Evolutionary conservation across 2,888 invertebrate species (phyloP).

Genomic region (Neocrepidodera transversa): DNA sequence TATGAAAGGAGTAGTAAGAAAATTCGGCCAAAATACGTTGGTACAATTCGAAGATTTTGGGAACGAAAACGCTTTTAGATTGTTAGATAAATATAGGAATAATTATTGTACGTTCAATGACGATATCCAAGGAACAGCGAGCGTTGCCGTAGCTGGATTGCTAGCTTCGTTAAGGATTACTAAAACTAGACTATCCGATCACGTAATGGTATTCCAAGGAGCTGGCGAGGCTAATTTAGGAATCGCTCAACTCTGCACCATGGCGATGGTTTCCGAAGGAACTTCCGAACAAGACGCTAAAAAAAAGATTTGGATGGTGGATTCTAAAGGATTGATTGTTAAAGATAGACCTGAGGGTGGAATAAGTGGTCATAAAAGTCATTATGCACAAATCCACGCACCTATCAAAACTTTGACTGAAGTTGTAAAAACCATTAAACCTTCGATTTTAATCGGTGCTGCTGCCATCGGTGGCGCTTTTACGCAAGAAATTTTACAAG

Average conservation of each 20-base stretch:
- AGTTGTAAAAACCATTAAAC: conserved; percentile 81
- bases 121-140: conserved; percentile 88
- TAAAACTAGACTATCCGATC: conserved; percentile 80
- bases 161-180: conserved; percentile 84
- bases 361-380: conserved; percentile 78
- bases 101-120: conserved; percentile 97
- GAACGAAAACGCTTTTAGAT: conserved; percentile 94
- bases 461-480: conserved; percentile 96
- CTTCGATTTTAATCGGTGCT: conserved; percentile 93
- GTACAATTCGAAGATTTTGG: conserved; percentile 98
- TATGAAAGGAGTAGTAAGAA: conserved; percentile 87
- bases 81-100: conserved; percentile 88
- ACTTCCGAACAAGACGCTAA: conserved; percentile 75
- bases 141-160: conserved; percentile 94
- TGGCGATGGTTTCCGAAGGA: conserved; percentile 93
- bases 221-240: conserved; percentile 83
- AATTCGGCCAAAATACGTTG: conserved; percentile 85
- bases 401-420: conserved; percentile 81
- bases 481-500: conserved; percentile 81
- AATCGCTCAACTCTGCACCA: conserved; percentile 89
- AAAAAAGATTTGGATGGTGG: conserved; percentile 91
- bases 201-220: conserved; percentile 89
- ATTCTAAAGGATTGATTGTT: conserved; percentile 93
- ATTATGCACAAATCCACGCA: conserved; percentile 80
- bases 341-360: conserved; percentile 85